Evolutionary conservation across 1,140 invertebrate species (phyloP), one percentile per base, ranked within the genome.

Genomic region (Laupala kohalensis): DNA sequence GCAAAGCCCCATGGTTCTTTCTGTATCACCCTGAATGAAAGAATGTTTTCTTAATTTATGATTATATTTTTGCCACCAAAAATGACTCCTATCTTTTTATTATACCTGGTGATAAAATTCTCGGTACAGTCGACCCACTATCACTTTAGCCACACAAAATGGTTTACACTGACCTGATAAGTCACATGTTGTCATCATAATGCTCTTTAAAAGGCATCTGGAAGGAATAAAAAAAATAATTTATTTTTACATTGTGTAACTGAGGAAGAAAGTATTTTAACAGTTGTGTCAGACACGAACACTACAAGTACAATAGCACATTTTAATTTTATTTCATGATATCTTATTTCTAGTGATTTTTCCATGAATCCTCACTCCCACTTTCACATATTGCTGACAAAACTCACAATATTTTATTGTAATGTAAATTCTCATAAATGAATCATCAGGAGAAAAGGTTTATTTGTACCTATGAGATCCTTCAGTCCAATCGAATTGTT

Each of bases 161-260:
- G 84, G 85, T 73, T 86, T 87, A 72, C 81, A 84, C 30, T 79
- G 80, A 5, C 82, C 84, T 2, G 84, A 85, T 64, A 87, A 76
- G 76, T 87, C 85, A 71, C 82, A 83, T 5, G 64, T 66, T 12
- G 84, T 86, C 85, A 86, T 86, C 72, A 85, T 77, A 9, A 86
- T 82, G 5, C 82, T 80, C 80, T 84, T 85, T 19, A 84, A 75
- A 64, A 85, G 76, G 27, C 76, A 24, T 66, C 64, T 66, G 64
- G 9, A n/a, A 13, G 9, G 23, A 66, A 66, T 23, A 66, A 69
- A 69, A n/a, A n/a, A n/a, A n/a, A n/a, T n/a, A n/a, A n/a, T n/a
- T n/a, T n/a, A n/a, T n/a, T n/a, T n/a, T n/a, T n/a, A n/a, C n/a
- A n/a, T n/a, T n/a, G n/a, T n/a, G n/a, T n/a, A n/a, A n/a, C n/a